These are phyloP conservation scores for Saguinus midas DNA, from an alignment of 2,113 vertebrate species.

Conservation along the genomic window DNA sequence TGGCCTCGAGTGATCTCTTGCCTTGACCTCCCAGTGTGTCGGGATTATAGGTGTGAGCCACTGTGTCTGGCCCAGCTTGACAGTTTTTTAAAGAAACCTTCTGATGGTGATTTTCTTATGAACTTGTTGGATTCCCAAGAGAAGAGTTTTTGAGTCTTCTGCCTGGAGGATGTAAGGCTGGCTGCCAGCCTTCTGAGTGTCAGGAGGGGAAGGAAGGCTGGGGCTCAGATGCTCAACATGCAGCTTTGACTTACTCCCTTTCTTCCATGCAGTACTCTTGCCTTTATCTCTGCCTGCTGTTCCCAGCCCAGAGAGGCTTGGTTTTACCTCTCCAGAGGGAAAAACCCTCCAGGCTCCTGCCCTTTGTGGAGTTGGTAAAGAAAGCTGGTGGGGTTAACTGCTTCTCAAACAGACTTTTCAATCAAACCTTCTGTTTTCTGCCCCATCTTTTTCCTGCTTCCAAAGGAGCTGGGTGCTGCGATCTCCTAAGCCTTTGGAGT, in stretches of 20 bases:
- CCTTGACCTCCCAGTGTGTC: no score
- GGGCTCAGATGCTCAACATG: background rate
- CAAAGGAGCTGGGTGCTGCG: background rate
- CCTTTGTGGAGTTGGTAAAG: background rate
- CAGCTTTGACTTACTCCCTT: background rate
- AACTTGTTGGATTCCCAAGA: background rate
- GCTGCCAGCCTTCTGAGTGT: background rate
- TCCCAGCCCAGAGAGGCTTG: background rate
- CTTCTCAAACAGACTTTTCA: background rate
- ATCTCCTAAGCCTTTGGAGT: background rate
- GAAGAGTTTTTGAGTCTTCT: background rate
- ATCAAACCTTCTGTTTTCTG: background rate
- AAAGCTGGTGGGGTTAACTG: background rate
- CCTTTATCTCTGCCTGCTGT: background rate
- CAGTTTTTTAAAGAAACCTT: background rate
- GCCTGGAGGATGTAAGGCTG: background rate
- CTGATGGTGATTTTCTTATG: background rate
- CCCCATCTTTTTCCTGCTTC: background rate
- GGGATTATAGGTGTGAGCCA: no score
- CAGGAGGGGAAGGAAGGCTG: background rate
- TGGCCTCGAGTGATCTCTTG: no score
- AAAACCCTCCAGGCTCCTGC: background rate
- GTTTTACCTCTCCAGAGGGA: background rate
- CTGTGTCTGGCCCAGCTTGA: no score
- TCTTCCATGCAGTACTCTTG: background rate